A percentile compares a stretch with the other conserved stretches of the same genome.
Conservation (phyloP, 2,113 vertebrate genomes). For the Oryzias woworae region DNA sequence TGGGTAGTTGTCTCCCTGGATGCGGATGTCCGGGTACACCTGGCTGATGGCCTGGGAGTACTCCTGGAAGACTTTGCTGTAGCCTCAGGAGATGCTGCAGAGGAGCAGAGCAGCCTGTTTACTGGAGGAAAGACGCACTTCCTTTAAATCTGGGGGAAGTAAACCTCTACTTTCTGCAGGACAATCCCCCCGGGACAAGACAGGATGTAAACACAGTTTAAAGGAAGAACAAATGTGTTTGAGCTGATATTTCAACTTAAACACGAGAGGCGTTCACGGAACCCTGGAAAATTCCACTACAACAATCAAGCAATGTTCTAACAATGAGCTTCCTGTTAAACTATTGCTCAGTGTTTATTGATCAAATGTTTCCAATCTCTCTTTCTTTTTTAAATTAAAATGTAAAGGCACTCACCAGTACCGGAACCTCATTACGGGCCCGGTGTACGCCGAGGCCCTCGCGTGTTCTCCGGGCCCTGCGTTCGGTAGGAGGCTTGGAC, state of each 20-base stretch:
- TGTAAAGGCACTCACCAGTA: slow-evolving; percentile 68
- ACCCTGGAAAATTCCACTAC: too few species aligned
- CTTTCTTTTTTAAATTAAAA: too few species aligned
- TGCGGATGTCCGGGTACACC: slow-evolving; percentile 80
- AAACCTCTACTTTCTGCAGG: too few species aligned
- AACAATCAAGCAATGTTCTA: neutral
- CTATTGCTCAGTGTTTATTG: too few species aligned
- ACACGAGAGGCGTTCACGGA: too few species aligned
- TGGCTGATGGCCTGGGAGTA: slow-evolving; percentile 76
- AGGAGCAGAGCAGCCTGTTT: neutral
- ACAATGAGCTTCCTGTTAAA: neutral
- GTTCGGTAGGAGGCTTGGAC: slow-evolving; percentile 1
- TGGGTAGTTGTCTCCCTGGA: slow-evolving; percentile 79
- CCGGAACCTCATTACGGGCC: slow-evolving; percentile 75
- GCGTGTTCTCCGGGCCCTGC: slow-evolving; percentile 34
- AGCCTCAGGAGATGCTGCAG: slow-evolving; percentile 81
- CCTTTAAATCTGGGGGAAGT: neutral
- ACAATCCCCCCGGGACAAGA: too few species aligned
- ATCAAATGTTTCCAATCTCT: too few species aligned
- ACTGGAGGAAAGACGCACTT: neutral
- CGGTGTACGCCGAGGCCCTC: slow-evolving; percentile 62
- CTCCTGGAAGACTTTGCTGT: slow-evolving; percentile 81
- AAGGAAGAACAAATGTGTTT: too few species aligned
- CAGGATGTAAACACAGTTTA: too few species aligned
- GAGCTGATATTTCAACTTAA: too few species aligned